Conservation (phyloP, 2,797 vertebrate genomes). For the Mormyrops attenuatus region DNA sequence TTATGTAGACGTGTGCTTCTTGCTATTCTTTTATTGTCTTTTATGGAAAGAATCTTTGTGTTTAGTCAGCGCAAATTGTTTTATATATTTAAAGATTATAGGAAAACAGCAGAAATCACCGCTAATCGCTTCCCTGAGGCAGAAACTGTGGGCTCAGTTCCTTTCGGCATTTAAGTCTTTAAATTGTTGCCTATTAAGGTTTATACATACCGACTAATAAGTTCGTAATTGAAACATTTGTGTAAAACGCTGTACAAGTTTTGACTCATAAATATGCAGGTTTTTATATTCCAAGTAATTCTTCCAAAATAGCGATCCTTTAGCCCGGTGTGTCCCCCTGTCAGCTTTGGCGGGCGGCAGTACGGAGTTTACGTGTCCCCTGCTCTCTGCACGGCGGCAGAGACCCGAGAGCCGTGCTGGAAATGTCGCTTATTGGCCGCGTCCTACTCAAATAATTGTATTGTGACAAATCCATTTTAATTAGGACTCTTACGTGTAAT, state of each 20-base stretch:
- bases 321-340: not conserved
- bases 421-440: not conserved
- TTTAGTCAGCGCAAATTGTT: not conserved
- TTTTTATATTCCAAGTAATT: not conserved
- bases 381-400: not conserved
- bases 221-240: not conserved
- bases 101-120: not conserved
- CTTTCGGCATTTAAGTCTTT: not conserved
- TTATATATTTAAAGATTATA: not conserved
- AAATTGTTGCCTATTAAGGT: not conserved
- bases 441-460: not conserved
- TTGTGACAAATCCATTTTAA: not conserved
- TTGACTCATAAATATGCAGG: not conserved
- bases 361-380: not conserved
- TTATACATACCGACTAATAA: not conserved
- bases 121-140: not conserved
- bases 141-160: not conserved
- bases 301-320: not conserved
- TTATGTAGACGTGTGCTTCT: not conserved
- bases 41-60: not conserved
- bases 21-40: not conserved
- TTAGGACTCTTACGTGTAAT: not conserved
- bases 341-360: not conserved
- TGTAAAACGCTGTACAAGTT: not conserved
- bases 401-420: not conserved